Evolutionary conservation across 35 echinoderm and acorn worm genomes (phyloP).

Genomic region (Heliocidaris erythrogramma): DNA sequence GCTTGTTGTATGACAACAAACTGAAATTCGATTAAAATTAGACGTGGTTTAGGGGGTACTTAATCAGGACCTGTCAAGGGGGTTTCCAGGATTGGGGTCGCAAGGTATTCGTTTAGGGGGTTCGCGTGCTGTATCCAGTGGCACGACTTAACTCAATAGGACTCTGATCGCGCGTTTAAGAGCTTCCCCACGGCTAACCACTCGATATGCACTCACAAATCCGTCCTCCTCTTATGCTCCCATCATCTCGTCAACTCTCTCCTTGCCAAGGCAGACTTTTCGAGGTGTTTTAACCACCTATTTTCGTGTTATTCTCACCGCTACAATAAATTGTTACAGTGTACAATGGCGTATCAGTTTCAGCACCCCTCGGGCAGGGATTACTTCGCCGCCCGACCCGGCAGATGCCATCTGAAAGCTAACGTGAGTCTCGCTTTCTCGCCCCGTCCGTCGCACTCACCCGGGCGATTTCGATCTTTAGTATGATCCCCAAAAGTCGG

Average conservation of each 20-base stretch:
- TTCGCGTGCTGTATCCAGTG: conserved; percentile 37
- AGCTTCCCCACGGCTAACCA: background rate
- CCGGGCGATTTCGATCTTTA: background rate
- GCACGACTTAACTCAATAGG: conserved; percentile 35
- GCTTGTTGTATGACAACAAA: conserved; percentile 17
- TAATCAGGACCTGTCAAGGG: conserved; percentile 26
- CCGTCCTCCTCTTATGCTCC: background rate
- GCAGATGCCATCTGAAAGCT: conserved; percentile 44
- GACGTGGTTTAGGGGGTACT: conserved; percentile 26
- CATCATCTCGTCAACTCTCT: background rate
- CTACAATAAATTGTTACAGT: conserved; percentile 53
- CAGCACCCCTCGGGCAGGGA: conserved; percentile 30
- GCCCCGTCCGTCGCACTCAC: conserved; percentile 5
- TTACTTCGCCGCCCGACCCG: conserved; percentile 44
- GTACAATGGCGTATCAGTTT: conserved; percentile 46
- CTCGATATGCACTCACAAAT: background rate
- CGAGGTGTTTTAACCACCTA: conserved; percentile 52
- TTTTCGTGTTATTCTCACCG: conserved; percentile 54
- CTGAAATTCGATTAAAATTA: conserved; percentile 27
- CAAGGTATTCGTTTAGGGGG: background rate
- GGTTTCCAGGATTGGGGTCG: background rate
- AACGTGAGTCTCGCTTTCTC: background rate
- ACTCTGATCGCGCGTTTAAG: conserved; percentile 37
- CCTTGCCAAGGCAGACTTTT: conserved; percentile 34
- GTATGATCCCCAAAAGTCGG: conserved; percentile 35